These are phyloP conservation scores for Myocastor coypus DNA, from an alignment of 2,113 vertebrate species.

Conservation along the genomic window DNA sequence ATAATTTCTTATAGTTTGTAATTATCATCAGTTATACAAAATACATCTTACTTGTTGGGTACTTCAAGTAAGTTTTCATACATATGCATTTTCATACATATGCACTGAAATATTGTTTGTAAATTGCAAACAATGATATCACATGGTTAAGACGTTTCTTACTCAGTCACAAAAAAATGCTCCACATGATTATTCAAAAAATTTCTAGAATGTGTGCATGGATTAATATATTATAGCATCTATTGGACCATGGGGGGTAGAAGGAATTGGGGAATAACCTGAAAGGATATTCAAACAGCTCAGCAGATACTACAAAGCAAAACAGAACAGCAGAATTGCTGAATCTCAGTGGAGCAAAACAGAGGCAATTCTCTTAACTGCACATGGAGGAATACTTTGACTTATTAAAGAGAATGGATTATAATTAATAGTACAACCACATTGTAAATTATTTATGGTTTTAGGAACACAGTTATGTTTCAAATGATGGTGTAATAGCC, in stretches of 20 bases:
- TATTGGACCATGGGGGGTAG: background rate
- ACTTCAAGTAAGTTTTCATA: background rate
- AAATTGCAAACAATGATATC: background rate
- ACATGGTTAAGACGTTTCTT: background rate
- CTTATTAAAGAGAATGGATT: background rate
- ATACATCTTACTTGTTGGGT: background rate
- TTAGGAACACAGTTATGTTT: background rate
- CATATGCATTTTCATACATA: no score
- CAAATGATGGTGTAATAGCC: background rate
- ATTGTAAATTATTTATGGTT: constrained; percentile 3
- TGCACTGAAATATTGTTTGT: no score
- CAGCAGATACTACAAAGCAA: background rate
- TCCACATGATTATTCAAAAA: background rate
- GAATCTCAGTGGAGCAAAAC: background rate
- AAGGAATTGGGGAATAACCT: background rate
- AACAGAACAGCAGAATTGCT: background rate
- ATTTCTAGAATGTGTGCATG: background rate
- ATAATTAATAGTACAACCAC: background rate
- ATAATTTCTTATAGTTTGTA: background rate
- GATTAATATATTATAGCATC: background rate
- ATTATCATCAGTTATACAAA: background rate
- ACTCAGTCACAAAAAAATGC: background rate
- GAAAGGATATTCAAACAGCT: background rate
- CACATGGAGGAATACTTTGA: background rate
- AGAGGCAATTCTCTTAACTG: background rate